Evolutionary conservation across 1,140 invertebrate genomes (phyloP).

Genomic region (Idris sp.): DNA sequence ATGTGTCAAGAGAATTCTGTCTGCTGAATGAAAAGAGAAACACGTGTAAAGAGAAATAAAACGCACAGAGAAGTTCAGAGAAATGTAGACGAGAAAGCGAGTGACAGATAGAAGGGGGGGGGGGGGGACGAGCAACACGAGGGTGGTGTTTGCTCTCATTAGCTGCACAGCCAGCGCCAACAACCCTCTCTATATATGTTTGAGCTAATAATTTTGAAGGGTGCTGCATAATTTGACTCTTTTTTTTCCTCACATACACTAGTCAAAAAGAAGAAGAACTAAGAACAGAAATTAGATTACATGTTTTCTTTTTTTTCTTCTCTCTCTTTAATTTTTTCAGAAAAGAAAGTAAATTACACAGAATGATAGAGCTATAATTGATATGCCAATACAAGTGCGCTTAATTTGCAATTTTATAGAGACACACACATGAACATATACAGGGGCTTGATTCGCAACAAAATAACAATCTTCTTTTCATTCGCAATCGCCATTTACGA

Average conservation of each 20-base stretch:
- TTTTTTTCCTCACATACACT: constrained; percentile 19
- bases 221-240: constrained; percentile 46
- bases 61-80: constrained; percentile 40
- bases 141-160: constrained; percentile 67
- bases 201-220: constrained; percentile 61
- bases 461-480: constrained; percentile 63
- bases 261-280: background rate
- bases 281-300: too few relatives aligned
- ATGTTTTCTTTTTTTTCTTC: too few relatives aligned
- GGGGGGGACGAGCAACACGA: constrained; percentile 25
- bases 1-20: constrained; percentile 56
- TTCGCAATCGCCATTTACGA: constrained; percentile 52
- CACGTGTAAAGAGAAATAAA: constrained; percentile 56
- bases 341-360: too few relatives aligned
- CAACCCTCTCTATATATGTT: constrained; percentile 55
- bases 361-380: constrained; percentile 9
- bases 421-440: too few relatives aligned
- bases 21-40: constrained; percentile 53
- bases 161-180: constrained; percentile 63
- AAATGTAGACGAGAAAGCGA: constrained; percentile 49
- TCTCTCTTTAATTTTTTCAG: too few relatives aligned
- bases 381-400: constrained; percentile 5
- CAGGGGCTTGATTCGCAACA: too few relatives aligned
- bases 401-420: constrained; percentile 36
- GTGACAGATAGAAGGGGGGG: constrained; percentile 23